Evolutionary conservation across 2,113 vertebrate species (phyloP).

Genomic region (Xenotilapia longispinis): DNA sequence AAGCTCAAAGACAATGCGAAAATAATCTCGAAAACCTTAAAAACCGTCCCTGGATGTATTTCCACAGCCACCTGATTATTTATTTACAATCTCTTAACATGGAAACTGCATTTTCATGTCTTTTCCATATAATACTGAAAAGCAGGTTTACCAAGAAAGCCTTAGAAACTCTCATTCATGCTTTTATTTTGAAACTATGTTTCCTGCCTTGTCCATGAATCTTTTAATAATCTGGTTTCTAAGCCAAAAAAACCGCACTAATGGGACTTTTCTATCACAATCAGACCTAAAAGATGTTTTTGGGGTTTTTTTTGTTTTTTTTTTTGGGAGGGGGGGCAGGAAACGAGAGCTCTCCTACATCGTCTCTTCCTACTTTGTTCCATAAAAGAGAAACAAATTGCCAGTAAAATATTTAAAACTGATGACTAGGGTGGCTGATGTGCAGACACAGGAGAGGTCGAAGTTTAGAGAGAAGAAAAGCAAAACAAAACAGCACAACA

Average conservation of each 20-base stretch:
- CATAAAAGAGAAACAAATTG: not conserved
- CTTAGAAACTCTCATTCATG: not conserved
- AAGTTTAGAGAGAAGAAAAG: not conserved
- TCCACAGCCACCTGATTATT: not conserved
- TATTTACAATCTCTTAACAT: rapidly evolving
- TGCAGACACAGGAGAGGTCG: not conserved
- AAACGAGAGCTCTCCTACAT: not conserved
- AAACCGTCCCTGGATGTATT: rapidly evolving
- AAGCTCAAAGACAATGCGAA: not conserved
- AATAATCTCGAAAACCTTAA: not conserved
- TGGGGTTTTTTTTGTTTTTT: too few species aligned
- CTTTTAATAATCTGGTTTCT: not conserved
- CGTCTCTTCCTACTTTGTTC: not conserved
- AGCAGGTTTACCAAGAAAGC: not conserved
- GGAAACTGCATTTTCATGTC: not conserved
- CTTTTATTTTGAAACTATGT: not conserved
- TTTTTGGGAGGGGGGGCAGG: too few species aligned
- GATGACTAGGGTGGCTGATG: not conserved
- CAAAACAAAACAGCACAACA: not conserved
- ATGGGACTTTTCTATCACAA: not conserved
- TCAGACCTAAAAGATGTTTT: not conserved
- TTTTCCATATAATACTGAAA: not conserved
- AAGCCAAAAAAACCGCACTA: rapidly evolving
- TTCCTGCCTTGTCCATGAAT: not conserved
- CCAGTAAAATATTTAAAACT: rapidly evolving